Evolutionary conservation across 2,888 invertebrate species (phyloP).

Genomic region (Lordiphosa andalusiaca): DNA sequence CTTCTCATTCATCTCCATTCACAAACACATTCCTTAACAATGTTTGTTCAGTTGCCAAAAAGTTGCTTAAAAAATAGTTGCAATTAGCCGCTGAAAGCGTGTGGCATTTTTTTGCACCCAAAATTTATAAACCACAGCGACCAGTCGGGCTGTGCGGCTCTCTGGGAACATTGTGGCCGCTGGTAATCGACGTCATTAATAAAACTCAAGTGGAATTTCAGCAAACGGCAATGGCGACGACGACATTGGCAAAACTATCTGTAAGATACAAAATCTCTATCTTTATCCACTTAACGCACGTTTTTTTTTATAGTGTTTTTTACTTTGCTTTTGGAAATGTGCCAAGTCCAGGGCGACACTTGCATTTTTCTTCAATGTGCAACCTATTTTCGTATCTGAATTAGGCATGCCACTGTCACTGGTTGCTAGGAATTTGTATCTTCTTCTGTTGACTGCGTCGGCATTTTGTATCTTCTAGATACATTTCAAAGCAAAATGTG

Average conservation of each 20-base stretch:
- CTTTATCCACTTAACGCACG: conserved; percentile 24
- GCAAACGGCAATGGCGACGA: neutral
- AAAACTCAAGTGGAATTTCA: conserved; percentile 44
- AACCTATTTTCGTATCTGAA: conserved; percentile 45
- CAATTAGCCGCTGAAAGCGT: conserved; percentile 12
- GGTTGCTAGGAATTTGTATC: conserved; percentile 34
- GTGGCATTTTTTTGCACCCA: conserved; percentile 1
- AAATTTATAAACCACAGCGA: neutral
- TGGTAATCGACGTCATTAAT: conserved; percentile 56
- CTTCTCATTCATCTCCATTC: conserved; percentile 12
- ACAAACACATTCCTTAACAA: conserved; percentile 8
- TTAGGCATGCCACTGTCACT: too few species aligned
- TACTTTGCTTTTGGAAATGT: conserved; percentile 23
- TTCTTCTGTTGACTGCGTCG: conserved; percentile 20
- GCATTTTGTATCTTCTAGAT: conserved; percentile 49
- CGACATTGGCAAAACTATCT: conserved; percentile 15
- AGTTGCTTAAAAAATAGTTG: conserved; percentile 11
- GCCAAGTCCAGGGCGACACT: conserved; percentile 61
- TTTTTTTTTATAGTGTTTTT: conserved; percentile 1
- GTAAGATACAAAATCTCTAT: conserved; percentile 6
- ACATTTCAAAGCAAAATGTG: conserved; percentile 63
- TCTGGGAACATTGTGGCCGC: conserved; percentile 4
- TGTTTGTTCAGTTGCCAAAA: conserved; percentile 6
- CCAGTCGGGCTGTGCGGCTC: neutral
- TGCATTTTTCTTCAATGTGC: conserved; percentile 60